Base-by-base conservation (phyloP, 2,113 vertebrate genomes). In the Rhinopomastus cyanomelas region DNA sequence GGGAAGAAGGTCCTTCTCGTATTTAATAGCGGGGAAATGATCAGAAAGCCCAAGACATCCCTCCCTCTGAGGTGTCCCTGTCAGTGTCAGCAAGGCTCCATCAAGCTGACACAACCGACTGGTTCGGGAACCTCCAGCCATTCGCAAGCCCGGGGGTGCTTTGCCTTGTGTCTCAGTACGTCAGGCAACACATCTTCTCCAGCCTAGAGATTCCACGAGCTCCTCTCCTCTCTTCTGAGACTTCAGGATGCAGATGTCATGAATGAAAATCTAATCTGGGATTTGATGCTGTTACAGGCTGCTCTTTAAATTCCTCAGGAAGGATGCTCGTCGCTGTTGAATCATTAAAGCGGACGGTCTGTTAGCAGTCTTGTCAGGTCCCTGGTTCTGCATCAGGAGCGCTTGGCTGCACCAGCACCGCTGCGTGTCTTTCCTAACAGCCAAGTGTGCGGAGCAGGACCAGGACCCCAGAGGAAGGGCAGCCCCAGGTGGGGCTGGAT, bases 241-340 rank as follows among this genome's bases (percentile, higher is more conserved):
- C 57, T 8, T 84, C 53, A 60, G 26, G 86, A 71, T 37, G 32
- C 62, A 79, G 26, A 27, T 75, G 39, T 87, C 34, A 51, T 57
- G 65, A 72, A 87, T 81, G 77, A 78, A 90, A 87, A 69, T 42
- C 32, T 78, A 46, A 61, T 93, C 81, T 92, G 49, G 6, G 3
- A 79, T 93, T 95, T 90, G 92, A 76, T 8, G 4, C 26, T 62
- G 27, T 75, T 86, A 60, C 4, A 88, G 27, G 5, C 49, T 90
- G 84, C 49, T 27, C 88, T 75, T 93, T 84, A 92, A 95, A 92
- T 87, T 88, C 49, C 74, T 93, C 81, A 57, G 84, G 84, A 92
- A 90, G 30, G 77, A 59, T 90, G 65, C 21, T 88, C 37, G 51
- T 72, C 92, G 59, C 51, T 76, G 27, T 36, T 92, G 89, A 92